phyloP scores from a whole-genome alignment of 2,797 vertebrate species.

The Avahi laniger region DNA sequence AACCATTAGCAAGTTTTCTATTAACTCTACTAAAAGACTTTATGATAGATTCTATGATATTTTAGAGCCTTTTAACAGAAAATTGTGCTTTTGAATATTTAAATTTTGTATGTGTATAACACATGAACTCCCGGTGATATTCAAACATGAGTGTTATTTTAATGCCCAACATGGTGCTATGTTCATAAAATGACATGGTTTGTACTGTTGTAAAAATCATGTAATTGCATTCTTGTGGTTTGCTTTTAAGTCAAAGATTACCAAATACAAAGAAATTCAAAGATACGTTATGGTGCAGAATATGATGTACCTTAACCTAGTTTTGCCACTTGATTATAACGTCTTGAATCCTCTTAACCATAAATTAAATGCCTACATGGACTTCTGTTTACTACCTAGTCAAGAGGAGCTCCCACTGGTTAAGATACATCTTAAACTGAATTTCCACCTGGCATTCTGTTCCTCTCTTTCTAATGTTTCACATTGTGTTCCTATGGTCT shows the following conservation, averaged over 20 bases:
- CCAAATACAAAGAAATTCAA: not conserved
- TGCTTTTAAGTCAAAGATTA: not conserved
- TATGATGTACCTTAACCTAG: not conserved
- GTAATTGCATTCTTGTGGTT: not conserved
- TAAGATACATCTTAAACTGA: slow-evolving; percentile 24
- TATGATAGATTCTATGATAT: not conserved
- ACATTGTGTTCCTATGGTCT: not conserved
- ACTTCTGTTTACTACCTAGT: not conserved
- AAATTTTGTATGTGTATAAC: not conserved
- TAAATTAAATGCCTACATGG: not conserved
- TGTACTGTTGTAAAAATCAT: not conserved
- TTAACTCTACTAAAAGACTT: not conserved
- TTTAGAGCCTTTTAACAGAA: slow-evolving; percentile 4
- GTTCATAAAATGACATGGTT: not conserved
- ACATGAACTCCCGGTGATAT: not conserved
- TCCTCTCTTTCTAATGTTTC: not conserved
- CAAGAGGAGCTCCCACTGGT: not conserved
- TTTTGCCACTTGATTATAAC: not conserved
- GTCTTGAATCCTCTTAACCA: slow-evolving; percentile 27
- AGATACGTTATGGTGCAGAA: not conserved
- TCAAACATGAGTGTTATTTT: slow-evolving; percentile 17
- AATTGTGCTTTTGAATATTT: not conserved
- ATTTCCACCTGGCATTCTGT: not conserved
- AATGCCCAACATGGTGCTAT: not conserved
- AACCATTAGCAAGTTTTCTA: not conserved